Conservation (phyloP, 2,113 vertebrate genomes). For the Psammodynastes pulverulentus region DNA sequence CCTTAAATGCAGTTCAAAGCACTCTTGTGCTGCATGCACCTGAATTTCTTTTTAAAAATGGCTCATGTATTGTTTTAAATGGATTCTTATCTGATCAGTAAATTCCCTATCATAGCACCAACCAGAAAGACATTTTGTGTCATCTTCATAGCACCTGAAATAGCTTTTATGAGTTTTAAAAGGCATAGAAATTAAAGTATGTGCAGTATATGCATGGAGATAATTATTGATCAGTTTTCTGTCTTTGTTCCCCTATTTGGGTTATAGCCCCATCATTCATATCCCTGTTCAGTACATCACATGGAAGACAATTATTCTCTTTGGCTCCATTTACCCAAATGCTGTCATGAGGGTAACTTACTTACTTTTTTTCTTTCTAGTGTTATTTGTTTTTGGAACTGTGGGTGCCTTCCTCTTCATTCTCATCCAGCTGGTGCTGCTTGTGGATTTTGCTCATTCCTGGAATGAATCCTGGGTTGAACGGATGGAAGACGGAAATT, state of each 20-base stretch:
- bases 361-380: conserved; percentile 63
- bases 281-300: neutral
- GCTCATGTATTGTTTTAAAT: neutral
- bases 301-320: neutral
- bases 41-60: neutral
- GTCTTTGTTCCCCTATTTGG: neutral
- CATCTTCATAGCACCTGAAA: neutral
- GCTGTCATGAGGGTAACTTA: neutral
- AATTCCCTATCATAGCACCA: neutral
- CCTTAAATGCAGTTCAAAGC: neutral
- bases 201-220: neutral
- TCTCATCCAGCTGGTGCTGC: conserved; percentile 88
- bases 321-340: neutral
- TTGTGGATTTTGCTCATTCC: conserved; percentile 89
- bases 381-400: conserved; percentile 81
- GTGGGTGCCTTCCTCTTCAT: conserved; percentile 83
- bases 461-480: conserved; percentile 86
- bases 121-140: neutral
- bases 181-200: neutral
- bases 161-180: neutral
- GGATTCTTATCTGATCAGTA: neutral
- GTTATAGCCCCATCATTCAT: neutral
- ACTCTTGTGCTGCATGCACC: neutral
- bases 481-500: conserved; percentile 82
- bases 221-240: neutral